A percentile compares a stretch with the other conserved stretches of the same genome.
Evolutionary conservation across 2,113 vertebrate species (phyloP).

Genomic region (Lophotis ruficrista): DNA sequence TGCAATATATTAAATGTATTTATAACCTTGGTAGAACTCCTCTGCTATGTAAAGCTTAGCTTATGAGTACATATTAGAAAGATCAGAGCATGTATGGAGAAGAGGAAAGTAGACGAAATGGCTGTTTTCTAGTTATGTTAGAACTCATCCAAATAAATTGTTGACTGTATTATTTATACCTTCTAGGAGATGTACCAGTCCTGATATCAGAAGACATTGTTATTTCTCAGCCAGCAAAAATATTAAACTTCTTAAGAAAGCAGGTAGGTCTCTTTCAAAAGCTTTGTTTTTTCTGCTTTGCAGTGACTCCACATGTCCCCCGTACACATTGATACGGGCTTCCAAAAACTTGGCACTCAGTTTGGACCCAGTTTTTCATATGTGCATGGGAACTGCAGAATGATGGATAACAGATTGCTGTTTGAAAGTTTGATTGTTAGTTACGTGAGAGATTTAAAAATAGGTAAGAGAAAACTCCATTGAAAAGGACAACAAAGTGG

Average conservation of each 20-base stretch:
- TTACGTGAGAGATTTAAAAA: neutral
- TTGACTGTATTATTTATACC: neutral
- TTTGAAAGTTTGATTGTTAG: neutral
- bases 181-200: slow-evolving; percentile 82
- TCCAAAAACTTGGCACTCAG: neutral
- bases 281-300: neutral
- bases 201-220: slow-evolving; percentile 80
- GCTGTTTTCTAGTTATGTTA: neutral
- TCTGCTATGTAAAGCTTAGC: neutral
- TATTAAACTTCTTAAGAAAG: slow-evolving; percentile 92
- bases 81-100: neutral
- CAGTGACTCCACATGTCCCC: neutral
- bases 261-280: slow-evolving; percentile 75
- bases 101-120: neutral
- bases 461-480: neutral
- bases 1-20: neutral
- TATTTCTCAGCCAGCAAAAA: slow-evolving; percentile 88
- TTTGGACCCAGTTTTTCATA: neutral
- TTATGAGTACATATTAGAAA: neutral
- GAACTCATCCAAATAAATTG: neutral
- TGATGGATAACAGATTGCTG: neutral
- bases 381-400: neutral
- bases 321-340: neutral
- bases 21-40: neutral
- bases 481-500: neutral